Evolutionary conservation across 2,797 vertebrate species (phyloP), one percentile per base, ranked within the genome.

Genomic region (Crenichthys baileyi): DNA sequence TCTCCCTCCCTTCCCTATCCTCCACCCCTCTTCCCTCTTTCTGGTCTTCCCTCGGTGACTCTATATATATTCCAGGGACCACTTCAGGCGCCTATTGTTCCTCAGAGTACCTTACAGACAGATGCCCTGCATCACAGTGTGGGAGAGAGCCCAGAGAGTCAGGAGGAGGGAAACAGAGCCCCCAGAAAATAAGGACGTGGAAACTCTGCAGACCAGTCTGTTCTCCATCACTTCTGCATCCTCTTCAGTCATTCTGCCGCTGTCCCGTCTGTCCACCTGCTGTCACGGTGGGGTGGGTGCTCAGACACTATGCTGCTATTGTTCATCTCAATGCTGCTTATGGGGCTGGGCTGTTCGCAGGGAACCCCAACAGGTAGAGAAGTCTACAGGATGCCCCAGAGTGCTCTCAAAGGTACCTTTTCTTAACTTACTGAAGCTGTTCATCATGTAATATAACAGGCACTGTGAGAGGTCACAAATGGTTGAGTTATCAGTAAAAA

Each of bases 301-400:
- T 91, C 83, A 91, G 91, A 90, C 88, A 86, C 78, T 85, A 96
- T 96, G 95, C 79, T 90, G 78, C 83, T 91, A 76, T 86, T 92
- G 81, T 83, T 91, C 55, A 60, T 90, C 61, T 91, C 93, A 67
- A 80, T 94, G 86, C 77, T 94, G 83, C 85, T 94, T 48, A 70
- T 83, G 58, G 85, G 86, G 76, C 77, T 94, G 78, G 87, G 90
- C 82, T 90, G 89, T 77, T 89, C 88, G 15, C 75, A 83, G 78
- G 95, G 94, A 1, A 95, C 93, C 36, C 95, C 97, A 2, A 24
- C 95, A 56, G 91, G 89, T 79, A 96, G 95, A 91, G 96, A 96
- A 85, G 94, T 97, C 77, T 97, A 97, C 95, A 95, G 93, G 90
- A 96, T 98, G 95, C 97, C 97, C 4, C 94, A 95, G 83, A 93